These are phyloP conservation scores for Arenaria interpres DNA, from an alignment of 2,113 vertebrate species.

Conservation along the genomic window DNA sequence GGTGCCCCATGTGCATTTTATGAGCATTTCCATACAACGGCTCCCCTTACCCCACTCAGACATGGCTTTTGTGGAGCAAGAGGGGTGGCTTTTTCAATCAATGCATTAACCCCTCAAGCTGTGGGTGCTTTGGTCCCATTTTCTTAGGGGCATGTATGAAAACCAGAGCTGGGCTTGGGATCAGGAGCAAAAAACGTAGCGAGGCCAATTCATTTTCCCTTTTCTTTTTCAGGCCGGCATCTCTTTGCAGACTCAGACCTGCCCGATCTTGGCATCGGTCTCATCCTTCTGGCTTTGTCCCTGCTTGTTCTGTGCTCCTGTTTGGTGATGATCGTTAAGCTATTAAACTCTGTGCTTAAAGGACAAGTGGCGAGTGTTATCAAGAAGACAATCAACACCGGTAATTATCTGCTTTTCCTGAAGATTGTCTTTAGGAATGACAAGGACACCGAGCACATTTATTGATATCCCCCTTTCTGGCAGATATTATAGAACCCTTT, in stretches of 20 bases:
- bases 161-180: not conserved
- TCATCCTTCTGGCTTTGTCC: slow-evolving; percentile 87
- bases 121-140: not conserved
- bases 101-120: not conserved
- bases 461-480: not conserved
- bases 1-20: not conserved
- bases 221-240: slow-evolving; percentile 81
- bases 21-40: not conserved
- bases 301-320: slow-evolving; percentile 88
- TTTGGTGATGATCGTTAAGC: slow-evolving; percentile 92
- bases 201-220: not conserved
- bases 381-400: slow-evolving; percentile 97
- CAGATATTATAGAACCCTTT: not conserved
- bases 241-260: slow-evolving; percentile 79
- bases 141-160: not conserved
- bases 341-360: slow-evolving; percentile 93
- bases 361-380: slow-evolving; percentile 92
- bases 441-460: not conserved
- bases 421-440: not conserved
- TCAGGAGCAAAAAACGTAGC: not conserved
- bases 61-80: not conserved
- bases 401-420: slow-evolving; percentile 74
- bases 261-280: slow-evolving; percentile 85
- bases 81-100: not conserved
- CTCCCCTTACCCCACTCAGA: not conserved